Evolutionary conservation across 2,797 vertebrate species (phyloP), one percentile per base, ranked within the genome.

Genomic region (Leptatherina wallacei): DNA sequence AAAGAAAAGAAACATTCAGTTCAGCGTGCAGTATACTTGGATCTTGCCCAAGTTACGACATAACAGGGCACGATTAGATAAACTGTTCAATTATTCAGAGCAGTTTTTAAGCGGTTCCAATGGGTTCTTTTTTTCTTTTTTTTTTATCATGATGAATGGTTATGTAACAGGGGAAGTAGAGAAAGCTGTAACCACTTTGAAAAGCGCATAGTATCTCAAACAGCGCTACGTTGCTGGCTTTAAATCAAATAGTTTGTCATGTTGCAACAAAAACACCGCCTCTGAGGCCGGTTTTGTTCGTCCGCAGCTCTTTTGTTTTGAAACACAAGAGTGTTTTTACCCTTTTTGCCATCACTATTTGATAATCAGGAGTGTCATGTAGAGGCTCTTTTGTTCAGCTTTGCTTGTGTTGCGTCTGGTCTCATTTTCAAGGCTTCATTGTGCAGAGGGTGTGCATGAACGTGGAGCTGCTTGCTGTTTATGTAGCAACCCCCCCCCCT

Each of bases 111-210:
- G 35, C 59, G 65, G 83, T 87, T 79, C 78, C 42, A 64, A 9
- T 74, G 35, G 70, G 24, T 22, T 18, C 27, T 58, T 71, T 44
- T n/a, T 65, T 73, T 42, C 52, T 71, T 18, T 29, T 58, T 71
- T 44, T n/a, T 65, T 73, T 42, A 57, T 70, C 38, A 60, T 0
- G 27, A 52, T 38, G 42, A 42, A 56, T 47, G 42, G 59, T 92
- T 87, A 90, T 80, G 73, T 85, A 89, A 92, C 66, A 32, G 54
- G 44, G 51, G 36, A 60, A 70, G 51, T 7, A 57, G 22, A 74
- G n/a, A 64, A 65, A 69, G 18, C 33, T 12, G 44, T 62, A 68
- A 68, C n/a, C 16, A 36, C 61, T 55, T 59, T 52, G 69, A 36
- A 77, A 40, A 59, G 66, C 1, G 1, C 56, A 33, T 6, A 61